Percentiles rank a stretch among this genome's conserved stretches.
Conservation (phyloP, 1,140 invertebrate species). For the Antheraea mylitta region DNA sequence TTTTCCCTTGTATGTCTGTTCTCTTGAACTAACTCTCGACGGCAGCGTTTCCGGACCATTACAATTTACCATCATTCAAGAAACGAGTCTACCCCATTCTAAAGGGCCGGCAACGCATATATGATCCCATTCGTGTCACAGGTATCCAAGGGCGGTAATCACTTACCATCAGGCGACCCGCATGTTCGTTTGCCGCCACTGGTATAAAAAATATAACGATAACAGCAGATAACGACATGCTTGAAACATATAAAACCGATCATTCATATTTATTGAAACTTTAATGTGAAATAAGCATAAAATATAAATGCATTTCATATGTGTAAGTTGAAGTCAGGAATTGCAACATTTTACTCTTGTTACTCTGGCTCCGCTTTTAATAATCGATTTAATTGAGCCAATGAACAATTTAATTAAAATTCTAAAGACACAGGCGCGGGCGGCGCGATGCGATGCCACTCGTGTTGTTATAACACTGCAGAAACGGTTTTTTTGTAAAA, state of each 20-base stretch:
- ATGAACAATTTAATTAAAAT: constrained; percentile 71
- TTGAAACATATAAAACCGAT: not conserved
- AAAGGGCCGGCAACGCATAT: too few relatives aligned
- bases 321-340: constrained; percentile 24
- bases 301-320: not conserved
- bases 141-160: too few relatives aligned
- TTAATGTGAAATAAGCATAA: not conserved
- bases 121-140: too few relatives aligned
- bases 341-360: constrained; percentile 27
- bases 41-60: too few relatives aligned
- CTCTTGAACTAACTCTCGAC: too few relatives aligned
- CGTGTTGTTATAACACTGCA: constrained; percentile 25
- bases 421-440: constrained; percentile 54
- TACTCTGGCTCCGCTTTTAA: constrained; percentile 36
- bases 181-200: too few relatives aligned
- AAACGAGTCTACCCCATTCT: too few relatives aligned
- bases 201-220: too few relatives aligned
- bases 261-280: not conserved
- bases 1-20: too few relatives aligned
- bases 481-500: not conserved
- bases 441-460: constrained; percentile 33
- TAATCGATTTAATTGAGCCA: constrained; percentile 67
- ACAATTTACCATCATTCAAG: too few relatives aligned
- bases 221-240: not conserved
- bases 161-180: too few relatives aligned